Evolutionary conservation across 2,113 vertebrate genomes (phyloP).

Genomic region (Sialia sialis): DNA sequence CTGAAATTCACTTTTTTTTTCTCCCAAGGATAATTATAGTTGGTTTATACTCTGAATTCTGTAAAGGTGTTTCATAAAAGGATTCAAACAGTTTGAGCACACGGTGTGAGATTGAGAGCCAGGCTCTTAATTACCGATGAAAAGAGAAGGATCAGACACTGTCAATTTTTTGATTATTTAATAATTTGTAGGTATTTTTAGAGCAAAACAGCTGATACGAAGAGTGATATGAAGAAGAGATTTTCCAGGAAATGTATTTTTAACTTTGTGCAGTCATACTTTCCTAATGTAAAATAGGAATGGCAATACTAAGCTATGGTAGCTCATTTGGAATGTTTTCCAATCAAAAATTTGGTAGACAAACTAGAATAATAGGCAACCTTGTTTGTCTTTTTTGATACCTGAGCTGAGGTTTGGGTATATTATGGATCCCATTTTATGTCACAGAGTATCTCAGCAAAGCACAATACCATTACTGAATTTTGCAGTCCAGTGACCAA

Average conservation of each 20-base stretch:
- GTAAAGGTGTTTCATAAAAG: not conserved
- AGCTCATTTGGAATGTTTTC: not conserved
- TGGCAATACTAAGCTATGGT: not conserved
- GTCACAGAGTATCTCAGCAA: not conserved
- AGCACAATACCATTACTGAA: not conserved
- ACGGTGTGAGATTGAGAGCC: not conserved
- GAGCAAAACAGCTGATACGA: not conserved
- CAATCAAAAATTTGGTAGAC: not conserved
- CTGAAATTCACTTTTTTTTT: not conserved
- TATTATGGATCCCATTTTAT: rapidly evolving
- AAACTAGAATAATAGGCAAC: not conserved
- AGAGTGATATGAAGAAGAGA: not conserved
- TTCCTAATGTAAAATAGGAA: not conserved
- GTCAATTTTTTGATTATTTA: not conserved
- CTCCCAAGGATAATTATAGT: not conserved
- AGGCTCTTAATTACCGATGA: not conserved
- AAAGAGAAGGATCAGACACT: not conserved
- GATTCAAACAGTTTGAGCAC: not conserved
- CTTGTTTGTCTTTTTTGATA: not conserved
- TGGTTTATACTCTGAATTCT: not conserved
- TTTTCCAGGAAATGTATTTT: not conserved
- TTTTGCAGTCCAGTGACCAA: not conserved
- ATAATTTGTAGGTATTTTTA: not conserved
- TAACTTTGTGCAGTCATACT: not conserved
- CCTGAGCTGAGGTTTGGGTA: not conserved